phyloP scores from a whole-genome alignment of 2,113 vertebrate genomes.

The Oophaga pumilio region DNA sequence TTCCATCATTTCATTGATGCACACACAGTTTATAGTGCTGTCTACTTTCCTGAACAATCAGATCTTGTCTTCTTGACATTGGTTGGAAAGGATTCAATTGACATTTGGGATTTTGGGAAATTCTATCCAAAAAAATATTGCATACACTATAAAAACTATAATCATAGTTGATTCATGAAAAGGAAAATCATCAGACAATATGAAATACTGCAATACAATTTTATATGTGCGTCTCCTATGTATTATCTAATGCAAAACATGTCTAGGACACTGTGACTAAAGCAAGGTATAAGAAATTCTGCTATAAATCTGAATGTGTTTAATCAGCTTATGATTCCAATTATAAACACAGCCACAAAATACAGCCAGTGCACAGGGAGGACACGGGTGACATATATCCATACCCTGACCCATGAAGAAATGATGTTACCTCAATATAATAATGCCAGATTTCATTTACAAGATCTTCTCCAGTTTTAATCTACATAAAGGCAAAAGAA shows the following conservation, averaged over 20 bases:
- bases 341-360: conserved; percentile 13
- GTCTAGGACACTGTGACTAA: neutral
- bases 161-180: neutral
- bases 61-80: neutral
- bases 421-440: too few species aligned
- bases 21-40: too few species aligned
- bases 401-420: neutral
- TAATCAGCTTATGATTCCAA: conserved; percentile 23
- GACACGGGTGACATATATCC: neutral
- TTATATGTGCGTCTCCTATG: neutral
- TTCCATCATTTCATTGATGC: too few species aligned
- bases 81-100: neutral
- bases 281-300: neutral
- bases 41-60: too few species aligned
- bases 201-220: neutral
- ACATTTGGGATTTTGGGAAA: neutral
- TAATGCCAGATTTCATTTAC: neutral
- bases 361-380: neutral
- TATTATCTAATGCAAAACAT: conserved; percentile 9
- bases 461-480: neutral
- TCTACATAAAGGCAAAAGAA: neutral
- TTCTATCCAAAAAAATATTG: neutral
- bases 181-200: neutral
- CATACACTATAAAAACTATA: neutral
- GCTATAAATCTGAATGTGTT: conserved; percentile 1